Base-by-base conservation (phyloP, 2,888 invertebrate species). In the Oxyscelio sp. region DNA sequence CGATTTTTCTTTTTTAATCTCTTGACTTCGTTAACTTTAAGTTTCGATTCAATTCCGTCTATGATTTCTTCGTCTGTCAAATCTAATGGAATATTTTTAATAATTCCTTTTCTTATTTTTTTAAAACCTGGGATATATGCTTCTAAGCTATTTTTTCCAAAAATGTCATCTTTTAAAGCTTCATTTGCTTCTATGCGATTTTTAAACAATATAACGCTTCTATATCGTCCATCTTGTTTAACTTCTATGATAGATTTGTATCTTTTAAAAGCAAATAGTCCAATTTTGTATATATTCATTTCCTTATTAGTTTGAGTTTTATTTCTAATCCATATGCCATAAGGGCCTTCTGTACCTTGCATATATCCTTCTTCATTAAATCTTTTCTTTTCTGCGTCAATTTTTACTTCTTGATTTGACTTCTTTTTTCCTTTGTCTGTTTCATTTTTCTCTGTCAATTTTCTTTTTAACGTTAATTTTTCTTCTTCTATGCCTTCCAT, bases 141-240 rank as follows among this genome's bases (percentile, higher is more conserved):
- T 19, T 11, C 5, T 11, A 65, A 4, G 0, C 58, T 50, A 45
- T 75, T 21, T 19, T 54, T 5, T 3, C 24, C 11, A 48, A 63
- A 73, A 4, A 50, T 9, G 1, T 43, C 48, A 17, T 80, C 45
- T 5, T 48, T 56, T 52, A 80, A 48, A 0, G 31, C 40, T 9
- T 17, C 11, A 17, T 80, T 80, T 4, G 65, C 73, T 19, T 73
- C 73, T 11, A 15, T 21, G 17, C 73, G 19, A n/a, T 66, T 63
- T 17, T 59, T 43, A 19, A 73, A 66, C 1, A 66, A 0, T 3
- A 80, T 61, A 1, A 66, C 61, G 13, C 66, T 66, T 43, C 66
- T 80, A 34, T 15, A 63, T 19, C 38, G 6, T 9, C 78, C 78
- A 13, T 78, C 70, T 34, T 22, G 43, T 21, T 66, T 31, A 15